phyloP scores from a whole-genome alignment of 23 tunicate genomes.

The Pegea sp. region DNA sequence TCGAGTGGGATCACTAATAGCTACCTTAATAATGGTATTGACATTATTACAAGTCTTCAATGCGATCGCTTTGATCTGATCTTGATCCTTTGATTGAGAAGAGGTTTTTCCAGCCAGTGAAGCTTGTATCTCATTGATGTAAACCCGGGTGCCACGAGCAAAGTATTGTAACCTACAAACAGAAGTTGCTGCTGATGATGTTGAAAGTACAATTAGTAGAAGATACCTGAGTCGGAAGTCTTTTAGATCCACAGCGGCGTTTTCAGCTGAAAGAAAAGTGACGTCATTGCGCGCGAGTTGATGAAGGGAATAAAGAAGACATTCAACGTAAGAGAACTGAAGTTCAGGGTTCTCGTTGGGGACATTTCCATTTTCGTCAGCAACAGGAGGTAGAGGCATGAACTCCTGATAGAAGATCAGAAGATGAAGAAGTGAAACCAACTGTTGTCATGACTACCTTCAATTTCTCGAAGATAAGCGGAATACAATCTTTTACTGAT shows the following conservation, averaged over 20 bases:
- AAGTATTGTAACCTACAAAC: slow-evolving; percentile 47
- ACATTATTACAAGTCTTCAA: slow-evolving; percentile 88
- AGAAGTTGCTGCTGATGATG: not conserved
- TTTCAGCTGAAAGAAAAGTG: slow-evolving; percentile 43
- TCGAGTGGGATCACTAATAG: too few relatives aligned
- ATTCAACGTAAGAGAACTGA: slow-evolving; percentile 74
- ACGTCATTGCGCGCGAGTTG: slow-evolving; percentile 21
- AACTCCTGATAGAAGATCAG: slow-evolving; percentile 21
- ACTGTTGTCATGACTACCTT: slow-evolving; percentile 6
- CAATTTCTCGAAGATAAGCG: slow-evolving; percentile 29
- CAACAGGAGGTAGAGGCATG: slow-evolving; percentile 76
- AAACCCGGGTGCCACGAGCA: slow-evolving; percentile 75
- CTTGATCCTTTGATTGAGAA: slow-evolving; percentile 26
- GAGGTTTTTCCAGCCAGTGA: slow-evolving; percentile 58
- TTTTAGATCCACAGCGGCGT: slow-evolving; percentile 40
- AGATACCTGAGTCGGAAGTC: slow-evolving; percentile 62
- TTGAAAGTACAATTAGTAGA: not conserved
- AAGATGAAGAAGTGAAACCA: too few relatives aligned
- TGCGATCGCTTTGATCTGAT: slow-evolving; percentile 44
- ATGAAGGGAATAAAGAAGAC: slow-evolving; percentile 62
- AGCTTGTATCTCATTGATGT: slow-evolving; percentile 42
- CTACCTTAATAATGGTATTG: slow-evolving; percentile 42
- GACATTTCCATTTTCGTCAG: slow-evolving; percentile 4
- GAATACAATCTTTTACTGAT: slow-evolving; percentile 18
- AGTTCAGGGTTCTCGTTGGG: slow-evolving; percentile 20